A percentile compares a stretch with the other conserved stretches of the same genome.
Evolutionary conservation across 2,113 vertebrate genomes (phyloP).

Genomic region (Apodemus speciosus): DNA sequence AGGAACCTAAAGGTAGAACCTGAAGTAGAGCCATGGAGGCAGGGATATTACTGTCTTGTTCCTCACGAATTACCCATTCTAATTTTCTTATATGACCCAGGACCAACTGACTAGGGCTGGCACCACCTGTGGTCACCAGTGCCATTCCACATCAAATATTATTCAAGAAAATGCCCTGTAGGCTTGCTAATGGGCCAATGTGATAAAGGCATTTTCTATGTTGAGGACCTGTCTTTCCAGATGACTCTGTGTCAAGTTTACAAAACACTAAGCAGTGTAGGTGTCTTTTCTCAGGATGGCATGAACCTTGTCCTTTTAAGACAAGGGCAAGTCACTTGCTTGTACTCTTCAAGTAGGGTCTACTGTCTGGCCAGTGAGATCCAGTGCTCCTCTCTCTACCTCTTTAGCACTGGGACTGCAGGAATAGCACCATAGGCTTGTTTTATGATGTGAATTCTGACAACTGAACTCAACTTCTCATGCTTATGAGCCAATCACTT

Average conservation of each 20-base stretch:
- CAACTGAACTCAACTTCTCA: background rate
- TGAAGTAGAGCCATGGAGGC: background rate
- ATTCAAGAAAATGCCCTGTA: background rate
- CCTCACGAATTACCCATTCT: background rate
- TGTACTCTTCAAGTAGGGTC: too few relatives aligned
- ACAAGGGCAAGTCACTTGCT: background rate
- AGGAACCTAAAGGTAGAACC: background rate
- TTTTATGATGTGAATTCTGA: too few relatives aligned
- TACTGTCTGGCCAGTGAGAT: background rate
- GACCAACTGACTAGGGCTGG: background rate
- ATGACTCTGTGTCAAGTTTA: too few relatives aligned
- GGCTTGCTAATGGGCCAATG: background rate
- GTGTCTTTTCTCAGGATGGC: background rate
- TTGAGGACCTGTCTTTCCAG: background rate
- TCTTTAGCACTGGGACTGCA: background rate
- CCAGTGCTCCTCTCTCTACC: background rate
- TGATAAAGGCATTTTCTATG: background rate
- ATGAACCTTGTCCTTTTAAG: background rate
- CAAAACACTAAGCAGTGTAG: background rate
- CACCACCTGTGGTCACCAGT: too few relatives aligned
- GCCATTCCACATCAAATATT: background rate
- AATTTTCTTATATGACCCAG: background rate
- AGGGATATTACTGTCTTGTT: background rate
- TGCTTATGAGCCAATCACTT: background rate
- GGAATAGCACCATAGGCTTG: too few relatives aligned